Evolutionary conservation across 2,888 invertebrate species (phyloP), one percentile per base, ranked within the genome.

Genomic region (Metopia argyrocephala): DNA sequence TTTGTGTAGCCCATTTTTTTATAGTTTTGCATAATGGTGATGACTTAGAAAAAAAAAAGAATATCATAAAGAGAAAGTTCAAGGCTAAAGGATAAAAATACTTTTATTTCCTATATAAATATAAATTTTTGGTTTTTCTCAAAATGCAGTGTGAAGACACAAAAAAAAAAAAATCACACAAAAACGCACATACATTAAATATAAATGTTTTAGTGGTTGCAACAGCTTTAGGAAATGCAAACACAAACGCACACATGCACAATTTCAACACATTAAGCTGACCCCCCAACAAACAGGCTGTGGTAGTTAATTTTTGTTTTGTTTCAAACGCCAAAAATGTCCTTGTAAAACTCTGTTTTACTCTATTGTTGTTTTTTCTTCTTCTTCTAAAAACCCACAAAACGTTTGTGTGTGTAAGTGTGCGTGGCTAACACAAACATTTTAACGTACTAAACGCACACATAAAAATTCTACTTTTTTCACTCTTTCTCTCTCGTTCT

Each of bases 41-140:
- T 71, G 38, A 5, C 54, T 31, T 9, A 38, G 9, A 27, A 25
- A 46, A 12, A 62, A 31, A n/a, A 52, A 54, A 45, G 15, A 38
- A 38, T 38, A 4, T 54, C 66, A 81, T 66, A 66, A 54, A 69
- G n/a, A 38, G 50, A 76, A 76, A 78, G 78, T 81, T 81, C 81
- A 78, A 81, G 78, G 81, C 70, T 62, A 70, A 48, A 56, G 20
- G 20, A 75, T 45, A 21, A 52, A 78, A 74, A 81, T 66, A 74
- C 25, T 74, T 74, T 81, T 52, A 68, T 78, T 78, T 78, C 46
- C 70, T 75, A 78, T 75, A 75, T 50, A 50, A 57, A 54, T 65
- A 52, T 52, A 74, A 46, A 25, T 69, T 74, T 69, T 69, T 46
- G 25, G 59, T 76, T 71, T 71, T 52, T 1, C 20, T 46, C 27